These are phyloP conservation scores for Leptobrachium ailaonicum DNA, from an alignment of 2,113 vertebrate species.

Conservation along the genomic window DNA sequence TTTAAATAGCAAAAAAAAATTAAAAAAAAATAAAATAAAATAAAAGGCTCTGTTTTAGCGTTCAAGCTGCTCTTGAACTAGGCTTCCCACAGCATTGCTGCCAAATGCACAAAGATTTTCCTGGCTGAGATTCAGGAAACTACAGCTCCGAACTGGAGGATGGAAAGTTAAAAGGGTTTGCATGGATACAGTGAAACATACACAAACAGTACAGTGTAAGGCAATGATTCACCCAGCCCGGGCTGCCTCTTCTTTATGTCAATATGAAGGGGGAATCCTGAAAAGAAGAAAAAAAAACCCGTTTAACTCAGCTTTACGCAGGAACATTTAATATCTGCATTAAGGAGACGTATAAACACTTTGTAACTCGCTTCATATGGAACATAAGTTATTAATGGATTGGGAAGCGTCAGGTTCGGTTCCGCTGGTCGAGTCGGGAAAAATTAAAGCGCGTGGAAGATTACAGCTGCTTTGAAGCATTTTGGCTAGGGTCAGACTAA, in stretches of 20 bases:
- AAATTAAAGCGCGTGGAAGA: neutral
- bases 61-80: conserved; percentile 71
- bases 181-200: conserved; percentile 91
- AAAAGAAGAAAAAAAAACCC: conserved; percentile 22
- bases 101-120: conserved; percentile 91
- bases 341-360: conserved; percentile 48
- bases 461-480: too few relatives aligned
- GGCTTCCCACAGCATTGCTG: conserved; percentile 87
- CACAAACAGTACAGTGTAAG: conserved; percentile 76
- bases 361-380: neutral
- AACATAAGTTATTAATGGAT: neutral
- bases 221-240: conserved; percentile 63
- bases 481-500: too few relatives aligned
- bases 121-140: conserved; percentile 97
- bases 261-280: conserved; percentile 51
- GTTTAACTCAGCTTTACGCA: conserved; percentile 42
- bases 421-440: neutral
- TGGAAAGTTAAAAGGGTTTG: conserved; percentile 92
- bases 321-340: conserved; percentile 41
- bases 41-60: conserved; percentile 72
- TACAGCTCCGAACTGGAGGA: conserved; percentile 79
- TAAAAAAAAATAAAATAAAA: conserved; percentile 51
- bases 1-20: too few relatives aligned
- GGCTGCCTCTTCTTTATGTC: conserved; percentile 62
- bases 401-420: neutral